Base-by-base conservation (phyloP, 2,888 invertebrate genomes). In the Frankliniella intonsa region DNA sequence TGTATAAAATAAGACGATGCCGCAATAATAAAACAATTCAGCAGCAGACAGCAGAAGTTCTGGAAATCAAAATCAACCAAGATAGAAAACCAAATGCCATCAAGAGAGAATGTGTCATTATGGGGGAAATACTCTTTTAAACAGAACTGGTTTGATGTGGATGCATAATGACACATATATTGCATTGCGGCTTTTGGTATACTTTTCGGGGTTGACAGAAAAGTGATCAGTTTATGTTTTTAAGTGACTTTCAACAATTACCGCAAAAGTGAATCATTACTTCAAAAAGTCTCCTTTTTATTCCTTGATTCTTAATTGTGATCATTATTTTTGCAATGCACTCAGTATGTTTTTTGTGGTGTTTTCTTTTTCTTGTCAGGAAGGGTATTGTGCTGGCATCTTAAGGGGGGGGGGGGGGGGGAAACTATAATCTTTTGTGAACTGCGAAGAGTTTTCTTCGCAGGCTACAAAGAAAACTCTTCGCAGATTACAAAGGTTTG, bases 311-410 rank as follows among this genome's bases (percentile, higher is more conserved):
- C n/a, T 65, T 65, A 17, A 65, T n/a, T 65, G 65, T 65, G 65
- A 65, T 65, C 65, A 65, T 65, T n/a, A 65, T 17, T 65, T 65
- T 17, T 1, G 65, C 65, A n/a, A 1, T n/a, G 8, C 65, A 65
- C 65, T 65, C 19, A 65, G n/a, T 65, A 3, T 65, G 65, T n/a
- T 65, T 65, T 65, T 65, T 65, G n/a, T 65, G n/a, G n/a, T 65
- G 65, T 17, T 17, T 65, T n/a, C n/a, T 65, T 65, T 17, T 17
- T 1, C n/a, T 65, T 65, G 55, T 55, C 55, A 65, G 65, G 65
- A n/a, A n/a, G 65, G 2, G 65, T 65, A 8, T 65, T 65, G n/a
- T 65, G 65, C 19, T 65, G 65, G n/a, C 65, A 65, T 65, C 65
- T 65, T 17, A 65, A 65, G n/a, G n/a, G n/a, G n/a, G n/a, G n/a